Evolutionary conservation across 2,797 vertebrate species (phyloP), one percentile per base, ranked within the genome.

Genomic region (Mus minutoides): DNA sequence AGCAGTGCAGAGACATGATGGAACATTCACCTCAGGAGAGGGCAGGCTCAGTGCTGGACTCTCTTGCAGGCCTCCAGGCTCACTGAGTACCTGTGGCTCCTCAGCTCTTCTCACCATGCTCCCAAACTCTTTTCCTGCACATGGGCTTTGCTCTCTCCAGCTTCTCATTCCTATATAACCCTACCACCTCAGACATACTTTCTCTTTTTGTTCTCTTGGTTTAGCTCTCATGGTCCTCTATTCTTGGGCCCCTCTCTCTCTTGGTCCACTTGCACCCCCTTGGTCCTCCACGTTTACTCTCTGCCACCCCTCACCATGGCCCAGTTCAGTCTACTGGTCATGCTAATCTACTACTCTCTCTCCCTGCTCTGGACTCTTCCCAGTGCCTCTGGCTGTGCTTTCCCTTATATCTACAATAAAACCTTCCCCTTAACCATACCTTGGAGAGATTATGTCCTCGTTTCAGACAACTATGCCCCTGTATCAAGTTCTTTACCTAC

Each of bases 1-100:
- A 46, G 40, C 24, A 76, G 40, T 46, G 40, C 40, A 40, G 37
- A 73, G 37, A n/a, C 71, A 73, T 1, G 0, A 1, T 0, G 2
- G 6, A 7, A 40, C 7, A 12, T 4, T 40, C 58, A 17, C 13
- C 9, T 2, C 0, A 12, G 56, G 56, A n/a, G 52, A 82, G 0
- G 17, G 54, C 2, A 1, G 64, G 37, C 76, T 62, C 26, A 7
- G 49, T 3, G 7, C 10, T n/a, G 24, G 62, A 5, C 9, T 54
- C 83, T 76, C 67, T 21, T 5, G 37, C 14, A 9, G n/a, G 22
- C 78, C 78, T 80, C 52, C 52, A 21, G 21, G 34, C 34, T 37
- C 78, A 24, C 52, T 24, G 22, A 9, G n/a, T 10, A 29, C 29
- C 46, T 34, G 16, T 19, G 4, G 8, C 16, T 31, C 46, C 76